Base-by-base conservation (phyloP, 2,113 vertebrate species). In the Gasterosteus nipponicus region DNA sequence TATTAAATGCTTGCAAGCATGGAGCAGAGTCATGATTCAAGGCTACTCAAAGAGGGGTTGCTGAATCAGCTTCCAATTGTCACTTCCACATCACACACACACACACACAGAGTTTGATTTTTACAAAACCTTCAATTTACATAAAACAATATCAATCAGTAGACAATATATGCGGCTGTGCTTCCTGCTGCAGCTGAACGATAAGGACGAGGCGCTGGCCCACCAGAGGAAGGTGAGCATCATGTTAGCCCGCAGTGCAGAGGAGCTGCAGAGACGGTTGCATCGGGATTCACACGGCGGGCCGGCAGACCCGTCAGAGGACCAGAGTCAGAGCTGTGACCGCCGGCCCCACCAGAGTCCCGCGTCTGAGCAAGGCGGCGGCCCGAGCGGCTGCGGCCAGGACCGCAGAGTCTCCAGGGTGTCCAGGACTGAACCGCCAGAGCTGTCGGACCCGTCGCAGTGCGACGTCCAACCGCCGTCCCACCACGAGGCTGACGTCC, bases 161-260 rank as follows among this genome's bases (percentile, higher is more conserved):
- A 26, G 22, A 26, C 22, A 26, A 26, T 26, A 26, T 26, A 26
- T 26, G 22, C 51, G 22, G 3, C 1, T 70, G 26, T 76, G 14
- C 78, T 41, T 68, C 31, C 14, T 86, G 38, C 58, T 83, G 14
- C 76, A 98, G 97, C 73, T 99, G 44, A 97, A 96, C 44, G 97
- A 99, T 87, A 99, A 97, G 81, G 97, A 99, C 69, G 97, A 95
- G 87, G 96, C 95, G 7, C 69, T 99, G 83, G 97, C 97, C 3
- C 97, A 99, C 87, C 97, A 99, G 81, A 95, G 96, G 71, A 98
- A 97, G 89, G 97, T 99, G 41, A 98, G 96, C 85, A 95, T 96
- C 84, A 98, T 98, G 97, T 89, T 99, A 46, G 97, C 97, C 0
- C 94, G 91, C 11, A 92, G 89, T 0, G 78, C 96, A 4, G 95